Percentiles rank a stretch among this genome's conserved stretches.
These are phyloP conservation scores for Cosmopolites sordidus DNA, from an alignment of 2,888 invertebrate species.

Conservation along the genomic window DNA sequence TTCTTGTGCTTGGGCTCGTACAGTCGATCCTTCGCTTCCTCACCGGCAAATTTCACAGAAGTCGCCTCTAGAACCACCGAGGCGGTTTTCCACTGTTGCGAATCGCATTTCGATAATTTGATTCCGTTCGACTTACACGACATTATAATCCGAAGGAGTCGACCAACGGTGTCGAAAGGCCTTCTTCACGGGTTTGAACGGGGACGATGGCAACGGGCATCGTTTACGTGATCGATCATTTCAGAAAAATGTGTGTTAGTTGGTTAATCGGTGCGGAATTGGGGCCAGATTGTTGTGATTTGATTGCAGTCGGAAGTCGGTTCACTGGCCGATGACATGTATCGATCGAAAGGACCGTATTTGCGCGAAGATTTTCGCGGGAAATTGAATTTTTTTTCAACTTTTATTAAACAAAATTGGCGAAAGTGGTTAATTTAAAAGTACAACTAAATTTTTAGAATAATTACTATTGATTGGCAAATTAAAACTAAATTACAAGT, in stretches of 20 bases:
- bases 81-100: conserved; percentile 36
- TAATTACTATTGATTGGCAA: too few relatives aligned
- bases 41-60: conserved; percentile 63
- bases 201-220: too few relatives aligned
- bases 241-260: conserved; percentile 26
- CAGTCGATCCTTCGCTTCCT: conserved; percentile 63
- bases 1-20: conserved; percentile 82
- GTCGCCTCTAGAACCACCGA: conserved; percentile 33
- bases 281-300: conserved; percentile 39
- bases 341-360: not conserved
- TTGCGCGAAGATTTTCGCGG: not conserved
- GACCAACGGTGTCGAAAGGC: not conserved
- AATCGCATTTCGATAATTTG: conserved; percentile 38
- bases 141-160: conserved; percentile 44
- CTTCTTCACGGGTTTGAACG: not conserved
- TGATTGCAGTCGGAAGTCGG: conserved; percentile 23
- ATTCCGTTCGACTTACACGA: conserved; percentile 59
- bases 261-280: conserved; percentile 32
- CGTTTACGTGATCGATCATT: conserved; percentile 27
- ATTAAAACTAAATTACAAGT: too few relatives aligned
- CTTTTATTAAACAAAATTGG: too few relatives aligned
- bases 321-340: conserved; percentile 12
- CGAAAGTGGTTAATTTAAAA: too few relatives aligned
- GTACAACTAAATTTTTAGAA: too few relatives aligned
- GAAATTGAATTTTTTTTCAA: too few relatives aligned